phyloP scores from a whole-genome alignment of 64 coral and sea anemone genomes.

The Montipora efflorescens region DNA sequence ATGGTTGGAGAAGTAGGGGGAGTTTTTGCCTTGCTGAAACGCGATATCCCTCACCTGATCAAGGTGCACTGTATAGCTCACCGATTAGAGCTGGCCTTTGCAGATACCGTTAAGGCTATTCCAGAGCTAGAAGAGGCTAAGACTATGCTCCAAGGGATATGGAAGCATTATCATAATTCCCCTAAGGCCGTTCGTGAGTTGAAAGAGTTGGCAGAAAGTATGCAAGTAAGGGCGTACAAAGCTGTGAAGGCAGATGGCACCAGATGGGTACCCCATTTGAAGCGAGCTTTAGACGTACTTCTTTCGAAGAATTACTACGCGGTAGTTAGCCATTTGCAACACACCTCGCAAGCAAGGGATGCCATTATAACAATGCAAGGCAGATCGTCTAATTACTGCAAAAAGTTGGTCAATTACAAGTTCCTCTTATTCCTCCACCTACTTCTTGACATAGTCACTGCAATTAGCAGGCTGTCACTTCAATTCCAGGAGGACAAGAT shows the following conservation, averaged over 20 bases:
- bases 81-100: background rate
- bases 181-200: too few species aligned
- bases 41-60: slow-evolving; percentile 1
- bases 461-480: slow-evolving; percentile 21
- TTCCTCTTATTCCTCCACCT: slow-evolving; percentile 31
- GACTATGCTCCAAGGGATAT: too few species aligned
- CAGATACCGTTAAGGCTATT: background rate
- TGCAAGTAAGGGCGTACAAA: too few species aligned
- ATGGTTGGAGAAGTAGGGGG: slow-evolving; percentile 15
- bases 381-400: background rate
- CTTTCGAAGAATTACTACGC: too few species aligned
- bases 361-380: too few species aligned
- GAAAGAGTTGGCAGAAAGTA: too few species aligned
- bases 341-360: too few species aligned
- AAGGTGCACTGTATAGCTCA: slow-evolving; percentile 38
- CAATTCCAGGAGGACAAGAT: slow-evolving; percentile 24
- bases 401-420: slow-evolving; percentile 35
- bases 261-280: too few species aligned
- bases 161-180: too few species aligned
- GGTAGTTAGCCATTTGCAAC: too few species aligned
- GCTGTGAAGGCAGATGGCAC: too few species aligned
- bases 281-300: too few species aligned
- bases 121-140: background rate
- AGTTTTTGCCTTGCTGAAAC: background rate
- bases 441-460: slow-evolving; percentile 14